A percentile compares a stretch with the other conserved stretches of the same genome.
Evolutionary conservation across 2,797 vertebrate genomes (phyloP).

Genomic region (Acestrorhynchus altus): DNA sequence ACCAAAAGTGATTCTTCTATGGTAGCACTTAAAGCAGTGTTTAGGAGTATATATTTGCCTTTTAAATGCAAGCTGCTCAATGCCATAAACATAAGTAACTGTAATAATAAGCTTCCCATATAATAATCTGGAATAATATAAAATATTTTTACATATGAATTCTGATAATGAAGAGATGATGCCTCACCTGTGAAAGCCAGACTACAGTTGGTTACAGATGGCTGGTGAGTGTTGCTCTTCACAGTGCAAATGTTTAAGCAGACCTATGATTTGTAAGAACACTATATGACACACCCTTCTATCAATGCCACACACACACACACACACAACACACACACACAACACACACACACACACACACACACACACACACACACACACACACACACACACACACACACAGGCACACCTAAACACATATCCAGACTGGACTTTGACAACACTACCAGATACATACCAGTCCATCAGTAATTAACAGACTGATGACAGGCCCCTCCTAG

Average conservation of each 20-base stretch:
- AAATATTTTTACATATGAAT: too few species aligned
- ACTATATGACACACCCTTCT: slow-evolving; percentile 52
- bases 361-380: slow-evolving; percentile 54
- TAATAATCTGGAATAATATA: not conserved
- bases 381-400: slow-evolving; percentile 47
- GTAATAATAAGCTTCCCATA: too few species aligned
- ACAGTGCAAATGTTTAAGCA: slow-evolving; percentile 5
- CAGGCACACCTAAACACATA: slow-evolving; percentile 17
- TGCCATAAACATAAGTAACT: too few species aligned
- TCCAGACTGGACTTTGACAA: slow-evolving; percentile 70
- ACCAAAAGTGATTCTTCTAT: too few species aligned
- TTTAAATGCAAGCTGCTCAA: too few species aligned
- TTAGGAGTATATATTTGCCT: too few species aligned
- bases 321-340: slow-evolving; percentile 17
- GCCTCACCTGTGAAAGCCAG: slow-evolving; percentile 44
- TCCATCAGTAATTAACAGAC: slow-evolving; percentile 73
- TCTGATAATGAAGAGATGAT: slow-evolving; percentile 14
- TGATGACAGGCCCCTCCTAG: slow-evolving; percentile 41
- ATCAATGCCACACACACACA: slow-evolving; percentile 44
- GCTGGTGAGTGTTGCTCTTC: slow-evolving; percentile 46
- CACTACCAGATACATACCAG: slow-evolving; percentile 46
- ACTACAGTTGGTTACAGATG: slow-evolving; percentile 12
- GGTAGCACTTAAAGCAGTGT: too few species aligned
- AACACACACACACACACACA: not conserved
- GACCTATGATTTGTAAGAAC: slow-evolving; percentile 16